These are phyloP conservation scores for Podargus strigoides DNA, from an alignment of 2,797 vertebrate genomes.

Conservation along the genomic window DNA sequence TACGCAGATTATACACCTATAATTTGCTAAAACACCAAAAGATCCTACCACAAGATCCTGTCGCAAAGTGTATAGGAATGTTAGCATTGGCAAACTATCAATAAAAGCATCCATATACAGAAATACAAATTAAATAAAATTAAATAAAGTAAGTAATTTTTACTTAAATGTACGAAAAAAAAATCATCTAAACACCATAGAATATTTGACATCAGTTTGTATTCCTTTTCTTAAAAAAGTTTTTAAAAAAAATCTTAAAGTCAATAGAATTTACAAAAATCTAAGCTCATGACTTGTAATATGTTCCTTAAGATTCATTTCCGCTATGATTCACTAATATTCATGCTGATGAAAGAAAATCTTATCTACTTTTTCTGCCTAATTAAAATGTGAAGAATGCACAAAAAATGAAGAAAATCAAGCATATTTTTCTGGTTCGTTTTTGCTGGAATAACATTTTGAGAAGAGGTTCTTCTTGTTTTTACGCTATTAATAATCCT, in stretches of 20 bases:
- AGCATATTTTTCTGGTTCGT: slow-evolving; percentile 52
- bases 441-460: slow-evolving; percentile 54
- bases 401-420: slow-evolving; percentile 45
- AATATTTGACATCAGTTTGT: neutral
- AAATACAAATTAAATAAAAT: neutral
- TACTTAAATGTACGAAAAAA: neutral
- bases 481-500: slow-evolving; percentile 53
- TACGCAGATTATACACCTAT: fast-evolving
- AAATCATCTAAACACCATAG: neutral
- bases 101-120: neutral
- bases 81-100: neutral
- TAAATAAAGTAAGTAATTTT: neutral
- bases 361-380: slow-evolving; percentile 42
- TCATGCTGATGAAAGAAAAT: slow-evolving; percentile 57
- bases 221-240: neutral
- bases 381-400: slow-evolving; percentile 61
- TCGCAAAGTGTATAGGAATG: neutral
- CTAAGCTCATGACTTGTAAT: neutral
- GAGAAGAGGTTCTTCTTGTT: slow-evolving; percentile 50
- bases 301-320: neutral
- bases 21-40: neutral
- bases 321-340: slow-evolving; percentile 37
- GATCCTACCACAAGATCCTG: neutral
- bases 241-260: neutral
- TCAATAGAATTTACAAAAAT: neutral